Evolutionary conservation across 2,797 vertebrate species (phyloP).

Genomic region (Pelochelys cantorii): DNA sequence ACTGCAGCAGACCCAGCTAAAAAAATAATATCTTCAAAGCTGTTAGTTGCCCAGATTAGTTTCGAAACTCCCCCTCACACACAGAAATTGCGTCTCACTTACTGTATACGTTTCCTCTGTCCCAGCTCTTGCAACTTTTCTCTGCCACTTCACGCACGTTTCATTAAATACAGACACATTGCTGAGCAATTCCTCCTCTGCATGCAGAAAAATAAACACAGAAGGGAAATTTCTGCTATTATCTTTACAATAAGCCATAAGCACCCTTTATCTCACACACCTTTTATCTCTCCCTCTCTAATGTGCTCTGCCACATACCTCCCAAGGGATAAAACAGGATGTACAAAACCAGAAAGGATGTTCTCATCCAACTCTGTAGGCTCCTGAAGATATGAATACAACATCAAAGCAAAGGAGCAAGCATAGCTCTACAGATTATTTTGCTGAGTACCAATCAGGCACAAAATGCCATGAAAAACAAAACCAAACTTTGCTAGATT

Average conservation of each 20-base stretch:
- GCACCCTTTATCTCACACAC: neutral
- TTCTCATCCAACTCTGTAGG: neutral
- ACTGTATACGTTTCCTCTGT: slow-evolving; percentile 75
- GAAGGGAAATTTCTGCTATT: neutral
- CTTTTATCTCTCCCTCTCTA: neutral
- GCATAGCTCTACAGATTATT: neutral
- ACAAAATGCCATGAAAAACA: neutral
- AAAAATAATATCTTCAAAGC: neutral
- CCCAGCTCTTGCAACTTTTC: slow-evolving; percentile 41
- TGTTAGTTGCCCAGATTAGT: neutral
- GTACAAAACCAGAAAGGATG: neutral
- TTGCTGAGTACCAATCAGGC: neutral
- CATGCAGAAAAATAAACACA: slow-evolving; percentile 24
- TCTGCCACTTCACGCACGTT: slow-evolving; percentile 81
- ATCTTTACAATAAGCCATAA: neutral
- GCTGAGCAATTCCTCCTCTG: slow-evolving; percentile 77
- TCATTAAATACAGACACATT: slow-evolving; percentile 81
- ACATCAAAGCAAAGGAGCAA: neutral
- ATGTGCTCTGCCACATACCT: neutral
- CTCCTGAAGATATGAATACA: neutral
- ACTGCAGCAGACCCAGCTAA: neutral
- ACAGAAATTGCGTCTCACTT: slow-evolving; percentile 63
- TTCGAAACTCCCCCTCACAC: neutral
- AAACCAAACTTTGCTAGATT: neutral
- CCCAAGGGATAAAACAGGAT: neutral